Conservation (phyloP, 2,113 vertebrate genomes). For the Coryphaenoides rupestris region DNA sequence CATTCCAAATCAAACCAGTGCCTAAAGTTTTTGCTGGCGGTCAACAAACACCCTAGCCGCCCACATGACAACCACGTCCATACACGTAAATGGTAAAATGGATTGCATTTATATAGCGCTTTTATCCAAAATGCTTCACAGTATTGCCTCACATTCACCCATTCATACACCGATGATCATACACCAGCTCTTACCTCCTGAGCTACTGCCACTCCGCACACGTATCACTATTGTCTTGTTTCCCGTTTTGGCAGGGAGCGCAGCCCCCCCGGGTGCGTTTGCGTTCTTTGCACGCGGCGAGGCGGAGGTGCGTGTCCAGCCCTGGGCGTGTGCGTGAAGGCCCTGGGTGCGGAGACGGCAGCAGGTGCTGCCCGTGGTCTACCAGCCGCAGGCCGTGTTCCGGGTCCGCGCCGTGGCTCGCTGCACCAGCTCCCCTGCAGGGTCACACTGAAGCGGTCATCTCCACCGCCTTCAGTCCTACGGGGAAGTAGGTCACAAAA, state of each 20-base stretch:
- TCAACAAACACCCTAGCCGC: no score
- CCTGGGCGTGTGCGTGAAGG: constrained; percentile 78
- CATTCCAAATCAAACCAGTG: no score
- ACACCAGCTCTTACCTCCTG: no score
- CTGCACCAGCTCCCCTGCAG: constrained; percentile 93
- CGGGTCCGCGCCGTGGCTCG: constrained; percentile 89
- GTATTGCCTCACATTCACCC: no score
- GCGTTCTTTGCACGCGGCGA: constrained; percentile 87
- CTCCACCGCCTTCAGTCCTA: constrained; percentile 95
- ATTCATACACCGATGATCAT: no score
- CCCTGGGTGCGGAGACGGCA: constrained; percentile 84
- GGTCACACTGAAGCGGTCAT: constrained; percentile 95
- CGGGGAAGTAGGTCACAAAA: constrained; percentile 84
- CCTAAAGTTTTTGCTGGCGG: no score
- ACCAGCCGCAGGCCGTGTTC: constrained; percentile 95
- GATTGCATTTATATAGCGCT: no score
- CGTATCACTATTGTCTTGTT: neutral
- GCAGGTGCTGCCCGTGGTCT: constrained; percentile 88
- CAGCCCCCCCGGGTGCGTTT: constrained; percentile 83
- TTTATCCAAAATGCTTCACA: no score
- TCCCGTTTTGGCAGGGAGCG: constrained; percentile 77
- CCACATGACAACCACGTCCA: no score
- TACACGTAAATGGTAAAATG: no score
- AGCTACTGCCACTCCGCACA: no score
- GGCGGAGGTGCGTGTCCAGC: constrained; percentile 83